phyloP scores from a whole-genome alignment of 2,113 vertebrate species.

The Rhipidura dahli region DNA sequence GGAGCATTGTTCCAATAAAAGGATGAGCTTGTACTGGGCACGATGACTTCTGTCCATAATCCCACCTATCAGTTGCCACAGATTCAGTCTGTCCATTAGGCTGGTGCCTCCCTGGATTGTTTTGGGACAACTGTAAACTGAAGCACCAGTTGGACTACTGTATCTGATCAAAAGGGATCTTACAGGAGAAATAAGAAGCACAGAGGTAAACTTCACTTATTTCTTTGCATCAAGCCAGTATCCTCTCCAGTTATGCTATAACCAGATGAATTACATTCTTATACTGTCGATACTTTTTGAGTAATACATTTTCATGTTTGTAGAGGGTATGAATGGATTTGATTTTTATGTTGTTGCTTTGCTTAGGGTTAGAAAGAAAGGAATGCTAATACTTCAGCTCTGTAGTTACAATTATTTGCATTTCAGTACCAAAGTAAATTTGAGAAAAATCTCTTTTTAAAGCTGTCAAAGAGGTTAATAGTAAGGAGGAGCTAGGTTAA shows the following conservation, averaged over 20 bases:
- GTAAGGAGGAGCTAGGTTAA: neutral
- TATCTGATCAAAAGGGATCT: neutral
- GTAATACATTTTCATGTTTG: neutral
- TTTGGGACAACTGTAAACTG: neutral
- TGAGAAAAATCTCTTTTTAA: neutral
- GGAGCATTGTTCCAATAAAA: neutral
- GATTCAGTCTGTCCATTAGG: neutral
- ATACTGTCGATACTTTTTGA: neutral
- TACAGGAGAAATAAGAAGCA: neutral
- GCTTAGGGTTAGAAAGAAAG: neutral
- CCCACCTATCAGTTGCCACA: neutral
- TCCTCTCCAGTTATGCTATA: neutral
- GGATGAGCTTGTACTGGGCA: neutral
- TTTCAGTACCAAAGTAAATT: neutral
- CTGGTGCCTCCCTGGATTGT: neutral
- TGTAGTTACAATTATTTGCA: neutral
- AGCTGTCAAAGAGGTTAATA: neutral
- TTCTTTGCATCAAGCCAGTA: neutral
- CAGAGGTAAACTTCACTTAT: neutral
- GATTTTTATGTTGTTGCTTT: neutral
- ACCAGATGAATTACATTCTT: neutral
- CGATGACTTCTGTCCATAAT: neutral
- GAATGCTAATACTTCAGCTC: neutral
- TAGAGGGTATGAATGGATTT: neutral
- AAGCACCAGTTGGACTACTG: neutral